Base-by-base conservation (phyloP, 2,797 vertebrate genomes). In the Onychomys leucogaster region DNA sequence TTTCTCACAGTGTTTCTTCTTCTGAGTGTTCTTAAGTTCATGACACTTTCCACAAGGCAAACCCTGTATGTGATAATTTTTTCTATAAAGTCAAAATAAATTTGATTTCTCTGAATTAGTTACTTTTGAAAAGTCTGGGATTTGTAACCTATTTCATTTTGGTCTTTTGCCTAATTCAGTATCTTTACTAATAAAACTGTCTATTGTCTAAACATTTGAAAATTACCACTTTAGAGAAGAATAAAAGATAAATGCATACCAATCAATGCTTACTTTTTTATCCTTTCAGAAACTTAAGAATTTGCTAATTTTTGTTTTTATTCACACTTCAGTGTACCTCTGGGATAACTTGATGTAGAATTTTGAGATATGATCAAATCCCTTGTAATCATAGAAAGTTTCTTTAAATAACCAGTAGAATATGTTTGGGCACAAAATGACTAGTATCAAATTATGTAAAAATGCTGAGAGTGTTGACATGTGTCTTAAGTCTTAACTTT, bases 401-500 rank as follows among this genome's bases (percentile, higher is more conserved):
- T 11, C 77, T 96, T 96, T 86, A 96, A 89, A 97, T 89, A 94
- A 49, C n/a, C 92, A 96, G 92, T 92, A 89, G 76, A 93, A 77
- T 95, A 37, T 77, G 49, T 96, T 97, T 90, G 86, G 86, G 19
- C 89, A 1, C 84, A 95, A 95, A 96, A 93, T 86, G 83, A 78
- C 69, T 96, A 75, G 93, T 83, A 94, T 91, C 16, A 77, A 32
- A 95, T 92, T 63, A 92, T 75, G 6, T 88, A 90, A 95, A 93
- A 85, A 9, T 95, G 92, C 34, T 67, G 63, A 75, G n/a, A 94
- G 5, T 90, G 8, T 61, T 96, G 84, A 59, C 71, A 93, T 27
- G 17, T 34, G 52, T 91, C 55, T 21, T 92, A 41, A 90, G 46
- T 81, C 87, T 96, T 90, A 90, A 57, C 59, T 94, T 52, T 95